These are phyloP conservation scores for Salticus scenicus DNA, from an alignment of 2,888 invertebrate genomes.

Conservation along the genomic window DNA sequence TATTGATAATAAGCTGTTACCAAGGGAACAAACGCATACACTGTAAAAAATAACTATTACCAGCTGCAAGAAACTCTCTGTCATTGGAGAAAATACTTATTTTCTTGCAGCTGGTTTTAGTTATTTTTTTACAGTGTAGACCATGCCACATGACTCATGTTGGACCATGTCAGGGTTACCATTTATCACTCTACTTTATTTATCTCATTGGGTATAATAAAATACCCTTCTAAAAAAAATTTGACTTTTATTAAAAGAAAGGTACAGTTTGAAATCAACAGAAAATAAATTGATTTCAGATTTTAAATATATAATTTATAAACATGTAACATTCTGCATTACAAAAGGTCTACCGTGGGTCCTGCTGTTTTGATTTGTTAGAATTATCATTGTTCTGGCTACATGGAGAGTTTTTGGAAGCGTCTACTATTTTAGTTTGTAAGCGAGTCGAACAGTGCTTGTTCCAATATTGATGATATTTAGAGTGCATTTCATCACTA, in stretches of 20 bases:
- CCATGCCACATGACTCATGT: too few relatives aligned
- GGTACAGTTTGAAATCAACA: constrained; percentile 16
- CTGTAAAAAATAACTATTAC: too few relatives aligned
- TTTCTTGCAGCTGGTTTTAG: too few relatives aligned
- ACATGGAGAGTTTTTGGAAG: constrained; percentile 37
- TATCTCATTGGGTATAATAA: too few relatives aligned
- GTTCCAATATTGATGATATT: constrained; percentile 60
- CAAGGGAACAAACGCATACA: too few relatives aligned
- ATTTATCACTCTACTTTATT: too few relatives aligned
- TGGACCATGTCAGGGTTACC: too few relatives aligned
- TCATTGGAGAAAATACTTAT: too few relatives aligned
- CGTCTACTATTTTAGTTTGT: constrained; percentile 31
- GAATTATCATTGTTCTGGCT: constrained; percentile 13
- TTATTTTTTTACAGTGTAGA: too few relatives aligned
- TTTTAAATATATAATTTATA: constrained; percentile 6
- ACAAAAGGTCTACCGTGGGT: constrained; percentile 36
- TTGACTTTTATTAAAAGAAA: constrained; percentile 14
- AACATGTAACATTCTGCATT: background rate
- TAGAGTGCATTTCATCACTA: constrained; percentile 28
- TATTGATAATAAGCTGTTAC: too few relatives aligned
- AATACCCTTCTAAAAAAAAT: too few relatives aligned
- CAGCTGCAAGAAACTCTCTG: too few relatives aligned
- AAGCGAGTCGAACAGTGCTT: constrained; percentile 42
- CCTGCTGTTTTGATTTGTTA: constrained; percentile 29
- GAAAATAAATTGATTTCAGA: constrained; percentile 15